Conservation (phyloP, 2,113 vertebrate genomes). For the Menura novaehollandiae region DNA sequence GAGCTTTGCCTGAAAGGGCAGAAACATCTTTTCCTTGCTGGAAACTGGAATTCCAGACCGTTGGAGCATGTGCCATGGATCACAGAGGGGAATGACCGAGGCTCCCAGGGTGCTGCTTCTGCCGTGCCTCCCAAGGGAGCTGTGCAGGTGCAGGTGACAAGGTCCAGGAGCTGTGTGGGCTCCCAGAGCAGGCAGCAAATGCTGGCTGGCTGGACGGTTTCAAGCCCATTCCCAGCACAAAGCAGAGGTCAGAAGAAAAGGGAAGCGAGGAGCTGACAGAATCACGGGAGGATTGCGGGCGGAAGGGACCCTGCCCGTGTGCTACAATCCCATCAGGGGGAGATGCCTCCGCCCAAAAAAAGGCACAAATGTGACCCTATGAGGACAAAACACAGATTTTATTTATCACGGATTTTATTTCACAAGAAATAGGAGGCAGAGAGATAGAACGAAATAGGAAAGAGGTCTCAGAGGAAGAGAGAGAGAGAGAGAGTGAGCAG, state of each 20-base stretch:
- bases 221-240: not conserved
- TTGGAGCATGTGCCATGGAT: accelerated
- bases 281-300: too few relatives aligned
- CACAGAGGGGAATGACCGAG: accelerated
- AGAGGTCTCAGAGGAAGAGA: too few relatives aligned
- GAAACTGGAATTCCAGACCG: not conserved
- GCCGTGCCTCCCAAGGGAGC: accelerated
- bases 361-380: not conserved
- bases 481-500: not conserved
- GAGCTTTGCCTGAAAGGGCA: not conserved
- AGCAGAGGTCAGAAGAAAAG: not conserved
- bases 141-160: not conserved
- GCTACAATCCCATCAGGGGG: not conserved
- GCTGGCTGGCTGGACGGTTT: not conserved
- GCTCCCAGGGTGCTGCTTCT: not conserved
- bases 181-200: not conserved
- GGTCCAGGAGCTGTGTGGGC: accelerated
- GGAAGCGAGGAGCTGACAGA: not conserved
- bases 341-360: not conserved
- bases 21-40: not conserved
- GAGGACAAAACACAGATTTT: not conserved
- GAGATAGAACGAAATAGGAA: not conserved
- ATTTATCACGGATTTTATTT: not conserved
- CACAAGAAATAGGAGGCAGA: too few relatives aligned
- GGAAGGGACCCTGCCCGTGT: not conserved